Conservation (phyloP, 2,797 vertebrate genomes). For the Ceyx erithaca region DNA sequence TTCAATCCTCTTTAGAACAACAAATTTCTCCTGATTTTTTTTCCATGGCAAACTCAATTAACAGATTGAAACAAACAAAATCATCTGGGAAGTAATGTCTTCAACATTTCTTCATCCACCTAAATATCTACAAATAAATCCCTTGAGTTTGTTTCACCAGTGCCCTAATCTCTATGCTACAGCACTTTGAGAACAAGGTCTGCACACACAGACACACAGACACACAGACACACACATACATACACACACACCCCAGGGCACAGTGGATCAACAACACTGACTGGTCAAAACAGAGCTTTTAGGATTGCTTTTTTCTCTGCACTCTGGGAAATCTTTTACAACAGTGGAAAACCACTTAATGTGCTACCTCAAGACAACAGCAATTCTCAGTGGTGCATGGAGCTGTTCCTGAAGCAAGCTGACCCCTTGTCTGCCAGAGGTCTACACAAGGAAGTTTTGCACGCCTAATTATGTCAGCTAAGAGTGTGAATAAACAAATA, state of each 20-base stretch:
- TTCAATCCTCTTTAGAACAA: rapidly evolving
- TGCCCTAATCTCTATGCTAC: neutral
- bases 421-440: neutral
- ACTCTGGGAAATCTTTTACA: neutral
- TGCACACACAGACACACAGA: neutral
- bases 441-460: neutral
- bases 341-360: neutral
- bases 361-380: neutral
- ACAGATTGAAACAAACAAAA: neutral
- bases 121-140: neutral
- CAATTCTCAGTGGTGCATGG: neutral
- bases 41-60: neutral
- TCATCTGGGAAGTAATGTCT: neutral
- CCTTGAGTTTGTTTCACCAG: neutral
- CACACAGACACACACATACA: too few species aligned
- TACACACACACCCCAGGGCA: neutral
- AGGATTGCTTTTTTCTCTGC: neutral
- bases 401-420: slow-evolving; percentile 9
- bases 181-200: neutral
- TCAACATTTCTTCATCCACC: neutral
- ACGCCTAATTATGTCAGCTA: slow-evolving; percentile 12
- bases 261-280: neutral
- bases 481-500: slow-evolving; percentile 26
- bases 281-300: neutral
- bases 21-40: neutral